phyloP scores from a whole-genome alignment of 1,140 invertebrate genomes.

The Zaprionus davidi region DNA sequence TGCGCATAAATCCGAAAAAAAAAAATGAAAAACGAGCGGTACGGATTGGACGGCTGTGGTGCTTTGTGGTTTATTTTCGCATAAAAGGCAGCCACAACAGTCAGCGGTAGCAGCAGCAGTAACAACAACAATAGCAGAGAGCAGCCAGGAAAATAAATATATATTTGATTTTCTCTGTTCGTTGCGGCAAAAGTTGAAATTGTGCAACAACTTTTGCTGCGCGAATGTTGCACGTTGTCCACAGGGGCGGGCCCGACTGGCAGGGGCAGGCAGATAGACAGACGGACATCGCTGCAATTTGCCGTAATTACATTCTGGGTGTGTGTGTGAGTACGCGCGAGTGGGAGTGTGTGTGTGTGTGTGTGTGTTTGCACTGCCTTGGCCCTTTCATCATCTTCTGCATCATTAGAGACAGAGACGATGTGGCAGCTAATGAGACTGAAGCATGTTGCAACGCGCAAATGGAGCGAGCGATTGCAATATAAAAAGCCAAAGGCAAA shows the following conservation, averaged over 20 bases:
- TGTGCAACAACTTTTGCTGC: slow-evolving; percentile 44
- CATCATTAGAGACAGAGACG: slow-evolving; percentile 65
- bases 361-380: slow-evolving; percentile 4
- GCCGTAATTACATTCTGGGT: slow-evolving; percentile 73
- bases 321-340: slow-evolving; percentile 7
- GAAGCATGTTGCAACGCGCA: slow-evolving; percentile 26
- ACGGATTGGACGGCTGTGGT: slow-evolving; percentile 40
- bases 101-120: neutral
- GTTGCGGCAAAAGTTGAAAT: slow-evolving; percentile 70
- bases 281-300: slow-evolving; percentile 45
- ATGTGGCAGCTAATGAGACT: slow-evolving; percentile 61
- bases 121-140: neutral
- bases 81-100: slow-evolving; percentile 21
- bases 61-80: slow-evolving; percentile 77
- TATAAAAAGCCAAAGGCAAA: slow-evolving; percentile 46
- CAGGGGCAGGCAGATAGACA: neutral
- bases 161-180: slow-evolving; percentile 67
- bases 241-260: neutral
- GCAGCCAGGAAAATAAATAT: slow-evolving; percentile 46
- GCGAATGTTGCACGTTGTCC: neutral
- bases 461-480: slow-evolving; percentile 32
- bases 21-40: slow-evolving; percentile 58
- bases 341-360: slow-evolving; percentile 24
- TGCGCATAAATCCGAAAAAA: slow-evolving; percentile 68
- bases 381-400: slow-evolving; percentile 48